These are phyloP conservation scores for Labroides dimidiatus DNA, from an alignment of 2,797 vertebrate species.

Conservation along the genomic window DNA sequence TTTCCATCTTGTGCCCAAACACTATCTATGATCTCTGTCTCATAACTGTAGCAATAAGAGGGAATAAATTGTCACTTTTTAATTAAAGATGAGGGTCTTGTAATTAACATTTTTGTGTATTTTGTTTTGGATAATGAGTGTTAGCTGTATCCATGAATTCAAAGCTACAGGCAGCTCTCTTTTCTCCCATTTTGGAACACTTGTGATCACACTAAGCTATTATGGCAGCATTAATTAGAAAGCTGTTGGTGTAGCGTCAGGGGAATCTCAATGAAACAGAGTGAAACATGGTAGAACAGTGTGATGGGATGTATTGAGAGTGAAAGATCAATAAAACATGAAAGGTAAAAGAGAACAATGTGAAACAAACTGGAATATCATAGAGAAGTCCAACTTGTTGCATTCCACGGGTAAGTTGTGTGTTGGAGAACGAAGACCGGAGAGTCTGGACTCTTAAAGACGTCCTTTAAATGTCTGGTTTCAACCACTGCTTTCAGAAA, in stretches of 20 bases:
- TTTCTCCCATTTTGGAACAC: constrained; percentile 33
- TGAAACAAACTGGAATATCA: constrained; percentile 46
- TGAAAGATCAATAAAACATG: constrained; percentile 33
- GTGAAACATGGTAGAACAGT: constrained; percentile 21
- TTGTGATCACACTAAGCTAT: constrained; percentile 5
- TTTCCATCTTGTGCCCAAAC: constrained; percentile 6
- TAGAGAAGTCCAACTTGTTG: constrained; percentile 23
- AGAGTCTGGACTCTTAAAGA: constrained; percentile 46
- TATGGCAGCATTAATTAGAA: constrained; percentile 50
- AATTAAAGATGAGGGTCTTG: neutral
- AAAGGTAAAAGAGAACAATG: constrained; percentile 41
- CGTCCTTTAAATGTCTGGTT: constrained; percentile 41
- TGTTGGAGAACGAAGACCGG: constrained; percentile 19
- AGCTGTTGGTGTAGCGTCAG: constrained; percentile 21
- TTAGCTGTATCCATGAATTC: constrained; percentile 16
- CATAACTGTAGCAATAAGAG: neutral
- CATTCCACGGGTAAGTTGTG: constrained; percentile 45
- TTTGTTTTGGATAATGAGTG: neutral
- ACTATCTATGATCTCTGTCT: constrained; percentile 1
- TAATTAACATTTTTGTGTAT: constrained; percentile 6
- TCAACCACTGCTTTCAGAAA: constrained; percentile 35
- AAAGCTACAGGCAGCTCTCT: constrained; percentile 3
- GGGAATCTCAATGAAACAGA: constrained; percentile 45
- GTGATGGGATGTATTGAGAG: constrained; percentile 29
- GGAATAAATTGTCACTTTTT: neutral